Percentiles rank a stretch among this genome's conserved stretches.
Evolutionary conservation across 1,140 invertebrate species (phyloP).

Genomic region (Tetragonula clypearis): DNA sequence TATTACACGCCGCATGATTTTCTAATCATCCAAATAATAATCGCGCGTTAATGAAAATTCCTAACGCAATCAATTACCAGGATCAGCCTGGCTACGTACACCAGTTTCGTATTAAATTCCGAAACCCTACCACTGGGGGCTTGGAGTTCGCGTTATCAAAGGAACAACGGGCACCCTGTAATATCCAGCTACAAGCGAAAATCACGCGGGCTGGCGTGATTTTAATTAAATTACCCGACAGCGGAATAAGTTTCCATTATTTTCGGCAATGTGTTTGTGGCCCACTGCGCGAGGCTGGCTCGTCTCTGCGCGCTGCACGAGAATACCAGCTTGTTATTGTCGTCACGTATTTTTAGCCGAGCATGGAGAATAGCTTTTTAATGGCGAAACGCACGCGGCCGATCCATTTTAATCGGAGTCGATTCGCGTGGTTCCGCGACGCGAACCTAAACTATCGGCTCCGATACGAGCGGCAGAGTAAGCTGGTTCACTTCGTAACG

Average conservation of each 20-base stretch:
- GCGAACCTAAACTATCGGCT: too few species aligned
- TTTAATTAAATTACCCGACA: neutral
- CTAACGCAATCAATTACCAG: too few species aligned
- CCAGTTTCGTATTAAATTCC: neutral
- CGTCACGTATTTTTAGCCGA: constrained; percentile 9
- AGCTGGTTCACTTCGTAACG: too few species aligned
- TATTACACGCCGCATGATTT: too few species aligned
- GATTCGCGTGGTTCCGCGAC: neutral
- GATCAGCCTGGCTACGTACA: too few species aligned
- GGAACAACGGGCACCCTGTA: too few species aligned
- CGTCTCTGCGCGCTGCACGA: neutral
- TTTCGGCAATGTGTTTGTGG: neutral
- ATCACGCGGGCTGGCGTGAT: neutral
- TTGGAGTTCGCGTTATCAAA: neutral
- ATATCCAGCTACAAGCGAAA: neutral
- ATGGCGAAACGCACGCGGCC: constrained; percentile 1
- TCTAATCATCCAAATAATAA: too few species aligned
- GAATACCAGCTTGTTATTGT: neutral
- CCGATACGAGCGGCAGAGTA: too few species aligned
- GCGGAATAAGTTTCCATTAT: constrained; percentile 7
- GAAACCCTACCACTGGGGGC: neutral
- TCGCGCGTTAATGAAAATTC: too few species aligned
- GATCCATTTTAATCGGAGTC: constrained; percentile 24
- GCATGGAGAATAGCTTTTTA: constrained; percentile 25
- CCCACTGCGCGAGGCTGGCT: neutral